Base-by-base conservation (phyloP, 1,140 invertebrate species). In the Anastrepha obliqua region DNA sequence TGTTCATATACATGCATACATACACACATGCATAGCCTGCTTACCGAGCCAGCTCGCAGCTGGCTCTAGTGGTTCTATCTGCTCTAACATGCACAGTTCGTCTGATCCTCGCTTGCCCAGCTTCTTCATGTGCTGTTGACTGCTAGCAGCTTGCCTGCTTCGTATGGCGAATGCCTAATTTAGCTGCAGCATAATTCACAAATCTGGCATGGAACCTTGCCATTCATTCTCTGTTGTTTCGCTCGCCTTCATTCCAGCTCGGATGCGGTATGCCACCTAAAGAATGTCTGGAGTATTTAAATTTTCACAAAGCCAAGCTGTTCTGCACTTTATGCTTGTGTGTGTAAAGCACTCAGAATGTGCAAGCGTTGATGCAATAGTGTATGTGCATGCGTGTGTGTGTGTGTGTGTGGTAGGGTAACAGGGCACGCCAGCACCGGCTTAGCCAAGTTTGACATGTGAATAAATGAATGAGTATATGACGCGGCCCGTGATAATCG, bases 401-500 rank as follows among this genome's bases (percentile, higher is more conserved):
- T 55, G 0, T 78, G 3, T 70, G 65, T 70, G 39, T 44, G 29
- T 74, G 15, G n/a, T n/a, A 1, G 11, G 11, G 2, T 44, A 78
- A 17, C 44, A 51, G 51, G 44, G 13, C 47, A n/a, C 55, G n/a
- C 42, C 67, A 47, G 39, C 8, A 15, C 74, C 74, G 47, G 74
- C 74, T 81, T 81, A 81, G 74, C 74, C 47, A 11, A 51, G 74
- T 81, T 81, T 81, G 74, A 81, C 74, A 81, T 55, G 74, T 81
- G 74, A 29, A 81, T 81, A 81, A 81, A 81, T 81, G 74, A 81
- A 81, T 81, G 74, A 81, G 55, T 81, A 55, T 81, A 55, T 81
- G 74, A 81, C 74, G 47, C 74, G 47, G 47, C 74, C 74, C 55
- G 15, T 81, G 74, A 47, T 55, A 81, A 81, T 81, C 74, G 74